Evolutionary conservation across 2,888 invertebrate genomes (phyloP).

Genomic region (Eubasilissa splendida): DNA sequence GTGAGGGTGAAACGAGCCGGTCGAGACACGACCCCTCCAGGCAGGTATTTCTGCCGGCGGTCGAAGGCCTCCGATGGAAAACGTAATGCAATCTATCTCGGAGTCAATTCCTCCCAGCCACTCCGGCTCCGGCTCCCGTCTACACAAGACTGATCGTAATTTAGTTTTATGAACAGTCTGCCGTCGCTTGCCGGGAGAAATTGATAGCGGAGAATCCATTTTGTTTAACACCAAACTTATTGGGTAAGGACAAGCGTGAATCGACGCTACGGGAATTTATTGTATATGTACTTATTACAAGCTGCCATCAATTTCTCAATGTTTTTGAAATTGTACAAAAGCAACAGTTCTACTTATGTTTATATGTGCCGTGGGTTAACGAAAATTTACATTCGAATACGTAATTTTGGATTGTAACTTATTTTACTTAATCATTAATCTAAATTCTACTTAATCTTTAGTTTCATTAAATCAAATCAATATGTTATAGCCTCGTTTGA

Average conservation of each 20-base stretch:
- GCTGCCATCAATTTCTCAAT: too few relatives aligned
- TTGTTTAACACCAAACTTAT: slow-evolving; percentile 15
- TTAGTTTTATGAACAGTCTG: slow-evolving; percentile 51
- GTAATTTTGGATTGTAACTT: too few relatives aligned
- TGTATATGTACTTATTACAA: background rate
- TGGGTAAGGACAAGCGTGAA: slow-evolving; percentile 11
- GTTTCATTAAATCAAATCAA: too few relatives aligned
- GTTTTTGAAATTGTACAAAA: too few relatives aligned
- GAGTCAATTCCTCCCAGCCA: slow-evolving; percentile 35
- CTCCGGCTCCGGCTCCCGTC: slow-evolving; percentile 3
- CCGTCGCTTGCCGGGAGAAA: slow-evolving; percentile 19
- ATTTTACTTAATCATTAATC: too few relatives aligned
- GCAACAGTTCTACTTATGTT: too few relatives aligned
- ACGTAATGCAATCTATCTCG: slow-evolving; percentile 53
- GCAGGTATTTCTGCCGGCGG: background rate
- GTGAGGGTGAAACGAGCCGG: too few relatives aligned
- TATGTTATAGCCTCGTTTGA: too few relatives aligned
- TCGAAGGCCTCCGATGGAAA: slow-evolving; percentile 29
- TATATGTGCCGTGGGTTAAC: too few relatives aligned
- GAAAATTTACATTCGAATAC: too few relatives aligned
- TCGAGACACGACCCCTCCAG: too few relatives aligned
- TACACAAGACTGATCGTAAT: slow-evolving; percentile 50
- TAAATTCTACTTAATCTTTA: too few relatives aligned
- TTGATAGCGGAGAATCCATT: slow-evolving; percentile 41
- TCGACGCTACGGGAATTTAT: background rate